Evolutionary conservation across 2,888 invertebrate genomes (phyloP), one percentile per base, ranked within the genome.

Genomic region (Sesia apiformis): DNA sequence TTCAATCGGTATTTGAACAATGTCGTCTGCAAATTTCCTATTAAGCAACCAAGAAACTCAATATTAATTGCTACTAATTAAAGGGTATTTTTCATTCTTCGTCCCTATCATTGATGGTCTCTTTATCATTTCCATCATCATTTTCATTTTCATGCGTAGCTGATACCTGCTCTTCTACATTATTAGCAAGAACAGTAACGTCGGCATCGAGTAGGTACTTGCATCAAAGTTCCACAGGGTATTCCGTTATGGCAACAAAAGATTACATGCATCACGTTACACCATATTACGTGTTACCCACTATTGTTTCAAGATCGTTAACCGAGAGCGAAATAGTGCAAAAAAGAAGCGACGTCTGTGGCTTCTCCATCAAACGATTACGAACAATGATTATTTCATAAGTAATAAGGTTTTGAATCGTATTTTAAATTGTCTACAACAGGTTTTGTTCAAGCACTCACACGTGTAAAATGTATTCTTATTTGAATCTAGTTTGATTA

Each of bases 271-370:
- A 50, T 58, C 58, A 62, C 56, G 62, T 70, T 64, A 67, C 67
- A 61, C 59, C 60, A 64, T 59, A 64, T 64, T 69, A 66, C 68
- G 67, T 61, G 61, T 63, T 65, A 60, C 57, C 61, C 53, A 58
- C 67, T 59, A 72, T 74, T 73, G 72, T 73, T 66, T 58, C 57
- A 8, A 39, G 53, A 58, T 55, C 46, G 54, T 53, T 55, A 53
- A 53, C 56, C 55, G 51, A 53, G 58, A 60, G 58, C 54, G 53
- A 59, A 59, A 59, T 58, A 54, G 60, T 55, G 57, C 57, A 53
- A 61, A 53, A 42, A 50, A 38, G 7, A 7, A 23, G 50, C 38
- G 7, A 38, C 38, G 38, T 50, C 50, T 38, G 46, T 39, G 38
- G 50, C 38, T 50, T 38, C 50, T 50, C 50, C 50, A 50, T 50